phyloP scores from a whole-genome alignment of 1,140 invertebrate genomes.

The Ephestia elutella region DNA sequence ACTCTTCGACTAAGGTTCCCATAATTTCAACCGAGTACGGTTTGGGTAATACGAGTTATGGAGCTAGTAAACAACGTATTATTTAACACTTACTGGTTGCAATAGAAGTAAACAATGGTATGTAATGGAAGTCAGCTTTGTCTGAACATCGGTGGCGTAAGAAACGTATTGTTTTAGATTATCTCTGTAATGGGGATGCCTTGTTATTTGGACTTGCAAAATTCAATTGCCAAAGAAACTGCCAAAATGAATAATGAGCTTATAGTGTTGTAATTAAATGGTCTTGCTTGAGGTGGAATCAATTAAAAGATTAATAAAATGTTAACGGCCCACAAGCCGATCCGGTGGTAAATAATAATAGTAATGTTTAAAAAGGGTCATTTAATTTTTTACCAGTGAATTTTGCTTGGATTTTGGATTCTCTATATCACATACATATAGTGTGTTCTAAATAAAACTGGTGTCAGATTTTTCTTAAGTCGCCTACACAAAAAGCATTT shows the following conservation, averaged over 20 bases:
- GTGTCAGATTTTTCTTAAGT: too few relatives aligned
- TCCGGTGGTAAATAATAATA: too few relatives aligned
- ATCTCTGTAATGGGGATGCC: constrained; percentile 34
- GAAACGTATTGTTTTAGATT: constrained; percentile 44
- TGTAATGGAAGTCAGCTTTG: constrained; percentile 50
- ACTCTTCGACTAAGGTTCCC: not conserved
- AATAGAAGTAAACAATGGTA: constrained; percentile 56
- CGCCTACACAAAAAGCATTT: too few relatives aligned
- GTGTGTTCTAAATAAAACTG: too few relatives aligned
- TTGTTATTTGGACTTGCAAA: constrained; percentile 17
- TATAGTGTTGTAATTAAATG: too few relatives aligned
- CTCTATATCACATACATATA: too few relatives aligned
- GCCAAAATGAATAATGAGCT: not conserved
- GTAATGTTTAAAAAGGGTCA: too few relatives aligned
- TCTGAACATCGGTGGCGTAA: constrained; percentile 53
- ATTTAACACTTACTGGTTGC: constrained; percentile 40
- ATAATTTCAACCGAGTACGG: not conserved
- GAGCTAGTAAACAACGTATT: constrained; percentile 14
- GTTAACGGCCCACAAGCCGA: too few relatives aligned
- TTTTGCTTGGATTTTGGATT: too few relatives aligned
- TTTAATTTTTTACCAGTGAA: too few relatives aligned
- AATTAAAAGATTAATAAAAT: too few relatives aligned
- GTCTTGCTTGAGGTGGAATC: too few relatives aligned
- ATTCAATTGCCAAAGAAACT: constrained; percentile 5
- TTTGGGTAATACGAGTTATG: constrained; percentile 15